phyloP scores from a whole-genome alignment of 2,888 invertebrate genomes.

The Scaptomyza cyrtandrae region DNA sequence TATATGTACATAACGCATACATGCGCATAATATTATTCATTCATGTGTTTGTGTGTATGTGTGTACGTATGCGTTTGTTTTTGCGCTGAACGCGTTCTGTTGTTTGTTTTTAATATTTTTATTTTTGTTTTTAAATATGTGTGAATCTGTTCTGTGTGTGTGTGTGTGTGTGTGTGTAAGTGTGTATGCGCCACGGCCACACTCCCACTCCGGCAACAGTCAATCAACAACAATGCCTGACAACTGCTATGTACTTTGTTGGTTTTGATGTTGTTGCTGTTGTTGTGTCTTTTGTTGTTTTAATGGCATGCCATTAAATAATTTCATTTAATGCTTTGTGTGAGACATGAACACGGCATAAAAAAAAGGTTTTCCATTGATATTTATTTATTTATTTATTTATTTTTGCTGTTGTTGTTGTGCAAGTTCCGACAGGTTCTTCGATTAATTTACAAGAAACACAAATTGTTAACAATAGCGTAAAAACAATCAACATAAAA shows the following conservation, averaged over 20 bases:
- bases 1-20: conserved; percentile 46
- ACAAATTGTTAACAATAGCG: conserved; percentile 14
- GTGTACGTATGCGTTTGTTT: conserved; percentile 5
- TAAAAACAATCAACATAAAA: conserved; percentile 16
- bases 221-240: conserved; percentile 62
- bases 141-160: conserved; percentile 12
- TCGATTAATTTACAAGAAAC: conserved; percentile 49
- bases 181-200: conserved; percentile 37
- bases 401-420: conserved; percentile 2
- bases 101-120: conserved; percentile 25
- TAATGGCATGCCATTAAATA: conserved; percentile 76
- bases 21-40: conserved; percentile 61
- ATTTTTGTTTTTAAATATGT: conserved; percentile 11
- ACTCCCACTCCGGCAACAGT: conserved; percentile 27
- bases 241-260: conserved; percentile 15
- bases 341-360: conserved; percentile 42
- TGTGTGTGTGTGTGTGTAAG: conserved; percentile 20
- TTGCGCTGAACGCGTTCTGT: conserved; percentile 31
- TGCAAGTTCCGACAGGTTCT: conserved; percentile 46
- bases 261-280: conserved; percentile 36
- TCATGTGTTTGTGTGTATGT: conserved; percentile 26
- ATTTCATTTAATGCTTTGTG: conserved; percentile 76
- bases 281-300: conserved; percentile 67
- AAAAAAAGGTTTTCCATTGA: conserved; percentile 27
- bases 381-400: conserved; percentile 6